These are phyloP conservation scores for Chaenodraco wilsoni DNA, from an alignment of 2,797 vertebrate species.

Conservation along the genomic window DNA sequence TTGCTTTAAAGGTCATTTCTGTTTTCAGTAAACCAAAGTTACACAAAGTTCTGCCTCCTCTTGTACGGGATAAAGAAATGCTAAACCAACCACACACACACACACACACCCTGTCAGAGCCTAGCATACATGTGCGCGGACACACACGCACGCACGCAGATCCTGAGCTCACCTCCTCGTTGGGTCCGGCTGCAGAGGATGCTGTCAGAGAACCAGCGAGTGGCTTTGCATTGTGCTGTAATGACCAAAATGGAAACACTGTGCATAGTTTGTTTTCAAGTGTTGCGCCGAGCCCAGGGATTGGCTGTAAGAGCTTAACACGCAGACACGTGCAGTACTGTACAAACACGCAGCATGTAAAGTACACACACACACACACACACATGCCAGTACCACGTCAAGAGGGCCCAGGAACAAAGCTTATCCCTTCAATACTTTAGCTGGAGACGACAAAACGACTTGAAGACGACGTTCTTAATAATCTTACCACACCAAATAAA, in stretches of 20 bases:
- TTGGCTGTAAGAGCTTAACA: conserved; percentile 91
- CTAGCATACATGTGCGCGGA: conserved; percentile 22
- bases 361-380: conserved; percentile 52
- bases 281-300: conserved; percentile 91
- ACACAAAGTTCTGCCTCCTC: conserved; percentile 99
- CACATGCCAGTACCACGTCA: conserved; percentile 84
- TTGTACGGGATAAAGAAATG: conserved; percentile 94
- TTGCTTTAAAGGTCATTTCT: conserved; percentile 89
- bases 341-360: conserved; percentile 65
- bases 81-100: conserved; percentile 79
- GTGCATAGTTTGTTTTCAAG: conserved; percentile 91
- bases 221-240: conserved; percentile 87
- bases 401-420: conserved; percentile 92
- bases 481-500: conserved; percentile 97
- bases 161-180: conserved; percentile 77
- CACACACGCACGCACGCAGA: conserved; percentile 14
- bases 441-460: conserved; percentile 94
- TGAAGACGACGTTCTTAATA: conserved; percentile 92
- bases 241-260: conserved; percentile 91
- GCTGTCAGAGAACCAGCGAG: conserved; percentile 81
- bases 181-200: conserved; percentile 70
- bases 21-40: conserved; percentile 99
- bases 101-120: conserved; percentile 70
- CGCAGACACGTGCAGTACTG: conserved; percentile 70
- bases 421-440: conserved; percentile 90